phyloP scores from a whole-genome alignment of 2,888 invertebrate genomes.

The Morpho achilles region DNA sequence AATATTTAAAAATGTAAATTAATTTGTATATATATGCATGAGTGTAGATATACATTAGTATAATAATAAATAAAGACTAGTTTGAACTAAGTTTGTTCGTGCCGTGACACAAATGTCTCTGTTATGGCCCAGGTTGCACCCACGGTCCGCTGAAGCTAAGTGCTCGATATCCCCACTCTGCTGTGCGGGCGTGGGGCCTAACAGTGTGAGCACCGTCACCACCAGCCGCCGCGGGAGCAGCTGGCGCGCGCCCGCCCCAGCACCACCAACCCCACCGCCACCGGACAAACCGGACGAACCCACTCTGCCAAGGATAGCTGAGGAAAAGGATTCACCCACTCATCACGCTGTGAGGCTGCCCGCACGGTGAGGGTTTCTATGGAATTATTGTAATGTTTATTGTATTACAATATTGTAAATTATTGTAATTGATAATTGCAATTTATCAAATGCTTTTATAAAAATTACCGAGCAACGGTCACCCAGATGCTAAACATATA shows the following conservation, averaged over 20 bases:
- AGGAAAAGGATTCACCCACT: slow-evolving; percentile 91
- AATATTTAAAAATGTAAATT: too few species aligned
- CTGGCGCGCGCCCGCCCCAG: slow-evolving; percentile 48
- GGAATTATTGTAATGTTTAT: too few species aligned
- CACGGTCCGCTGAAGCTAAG: slow-evolving; percentile 92
- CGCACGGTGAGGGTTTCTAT: slow-evolving; percentile 38
- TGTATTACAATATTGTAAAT: too few species aligned
- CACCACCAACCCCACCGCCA: slow-evolving; percentile 60
- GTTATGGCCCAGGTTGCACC: slow-evolving; percentile 82
- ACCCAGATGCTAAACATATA: too few species aligned
- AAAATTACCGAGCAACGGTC: too few species aligned
- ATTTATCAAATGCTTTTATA: too few species aligned
- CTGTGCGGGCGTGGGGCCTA: slow-evolving; percentile 66
- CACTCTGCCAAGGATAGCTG: slow-evolving; percentile 89
- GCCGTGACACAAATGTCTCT: background rate
- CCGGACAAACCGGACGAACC: slow-evolving; percentile 57
- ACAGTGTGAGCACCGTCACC: slow-evolving; percentile 56
- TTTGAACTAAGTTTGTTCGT: too few species aligned
- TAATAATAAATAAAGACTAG: too few species aligned
- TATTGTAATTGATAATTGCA: too few species aligned
- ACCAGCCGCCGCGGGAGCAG: slow-evolving; percentile 44
- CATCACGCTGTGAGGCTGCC: slow-evolving; percentile 65
- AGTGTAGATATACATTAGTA: too few species aligned
- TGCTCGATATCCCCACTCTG: slow-evolving; percentile 90
- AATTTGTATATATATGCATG: too few species aligned